A percentile compares a stretch with the other conserved stretches of the same genome.
phyloP scores from a whole-genome alignment of 2,797 vertebrate species.

The Accipiter minullus region DNA sequence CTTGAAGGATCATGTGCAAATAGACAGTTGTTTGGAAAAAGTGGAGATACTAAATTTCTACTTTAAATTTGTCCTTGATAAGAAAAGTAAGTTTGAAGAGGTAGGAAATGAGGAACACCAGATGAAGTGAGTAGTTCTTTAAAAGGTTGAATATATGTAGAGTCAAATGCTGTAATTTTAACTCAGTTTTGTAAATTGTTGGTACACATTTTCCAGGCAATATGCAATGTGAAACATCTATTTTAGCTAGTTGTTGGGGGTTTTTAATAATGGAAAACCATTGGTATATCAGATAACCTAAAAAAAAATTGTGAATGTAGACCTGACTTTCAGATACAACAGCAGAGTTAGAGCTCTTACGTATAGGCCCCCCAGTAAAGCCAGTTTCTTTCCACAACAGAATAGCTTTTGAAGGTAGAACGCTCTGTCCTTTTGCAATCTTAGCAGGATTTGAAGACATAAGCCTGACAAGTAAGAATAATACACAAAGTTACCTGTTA shows the following conservation, averaged over 20 bases:
- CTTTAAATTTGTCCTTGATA: not conserved
- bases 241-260: not conserved
- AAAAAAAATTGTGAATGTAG: not conserved
- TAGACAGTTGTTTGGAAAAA: not conserved
- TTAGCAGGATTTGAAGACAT: not conserved
- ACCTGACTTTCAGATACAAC: not conserved
- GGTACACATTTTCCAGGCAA: not conserved
- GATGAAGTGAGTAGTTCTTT: not conserved
- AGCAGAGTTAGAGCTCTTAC: not conserved
- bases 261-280: not conserved
- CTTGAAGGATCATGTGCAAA: not conserved
- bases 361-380: not conserved
- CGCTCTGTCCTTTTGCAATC: not conserved
- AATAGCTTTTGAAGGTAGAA: not conserved
- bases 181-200: not conserved
- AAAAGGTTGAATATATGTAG: not conserved
- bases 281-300: not conserved
- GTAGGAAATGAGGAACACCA: not conserved
- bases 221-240: not conserved
- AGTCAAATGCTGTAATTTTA: not conserved
- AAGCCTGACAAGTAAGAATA: not conserved
- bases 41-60: not conserved
- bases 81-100: not conserved
- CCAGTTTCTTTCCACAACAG: not conserved
- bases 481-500: not conserved